Evolutionary conservation across 1,140 invertebrate genomes (phyloP), one percentile per base, ranked within the genome.

Genomic region (Drosophila truncata): DNA sequence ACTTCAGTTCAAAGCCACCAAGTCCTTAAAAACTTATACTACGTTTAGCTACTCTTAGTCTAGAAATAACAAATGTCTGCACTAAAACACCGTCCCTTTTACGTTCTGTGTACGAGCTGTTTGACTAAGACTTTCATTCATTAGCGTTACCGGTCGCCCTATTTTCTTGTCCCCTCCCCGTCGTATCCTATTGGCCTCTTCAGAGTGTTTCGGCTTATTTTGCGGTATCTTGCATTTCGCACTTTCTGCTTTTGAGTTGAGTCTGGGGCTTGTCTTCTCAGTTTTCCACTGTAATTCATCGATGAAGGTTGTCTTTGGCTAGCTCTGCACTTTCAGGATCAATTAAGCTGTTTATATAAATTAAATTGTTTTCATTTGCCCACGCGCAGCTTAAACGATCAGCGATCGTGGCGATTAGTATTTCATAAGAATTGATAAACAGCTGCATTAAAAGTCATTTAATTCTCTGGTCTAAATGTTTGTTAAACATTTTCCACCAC

Each of bases 51-150:
- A 41, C 2, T 16, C 35, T 42, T 42, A 2, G 18, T 9, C 7
- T 25, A 23, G 20, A 46, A 7, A 46, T 46, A 46, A 8, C 42
- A 11, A 46, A 9, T 46, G 13, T 9, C 23, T 25, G 7, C 20
- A 1, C 16, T 16, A 27, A 27, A 31, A 18, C 18, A 1, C 6
- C 1, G 6, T 33, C 11, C 0, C 7, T 23, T 23, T 54, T 37
- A n/a, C 9, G 20, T 25, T 37, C 8, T 23, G 31, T 54, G 31
- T 33, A 54, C 11, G 20, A n/a, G 25, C 61, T 47, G 55, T 52
- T 33, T 50, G 55, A 35, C 35, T 25, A 77, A 60, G 54, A 69
- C 39, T 69, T 77, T 60, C 46, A 66, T 77, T 67, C 47, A 76
- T 76, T 66, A 77, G 39, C 54, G 47, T 20, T 11, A 46, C 18